Evolutionary conservation across 2,113 vertebrate species (phyloP).

Genomic region (Todiramphus saurophagus): DNA sequence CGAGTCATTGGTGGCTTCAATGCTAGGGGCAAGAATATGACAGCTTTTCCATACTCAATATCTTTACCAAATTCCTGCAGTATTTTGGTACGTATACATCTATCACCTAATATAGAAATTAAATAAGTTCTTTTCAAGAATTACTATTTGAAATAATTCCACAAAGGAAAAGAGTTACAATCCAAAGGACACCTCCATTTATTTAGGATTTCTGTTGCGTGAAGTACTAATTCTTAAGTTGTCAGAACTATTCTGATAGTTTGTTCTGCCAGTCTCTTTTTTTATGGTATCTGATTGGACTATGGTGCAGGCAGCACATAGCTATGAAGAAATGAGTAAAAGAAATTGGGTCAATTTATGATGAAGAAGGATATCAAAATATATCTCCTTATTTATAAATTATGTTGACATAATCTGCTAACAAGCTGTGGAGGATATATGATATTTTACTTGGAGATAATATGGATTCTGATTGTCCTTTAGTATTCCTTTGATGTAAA

Average conservation of each 20-base stretch:
- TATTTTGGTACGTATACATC: slow-evolving; percentile 81
- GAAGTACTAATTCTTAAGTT: background rate
- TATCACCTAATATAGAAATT: background rate
- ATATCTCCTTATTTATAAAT: background rate
- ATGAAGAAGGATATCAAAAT: background rate
- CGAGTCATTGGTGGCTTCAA: slow-evolving; percentile 72
- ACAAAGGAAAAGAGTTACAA: background rate
- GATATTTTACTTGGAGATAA: background rate
- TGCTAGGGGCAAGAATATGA: slow-evolving; percentile 74
- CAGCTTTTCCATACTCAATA: slow-evolving; percentile 80
- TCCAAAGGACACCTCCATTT: background rate
- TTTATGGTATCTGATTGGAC: background rate
- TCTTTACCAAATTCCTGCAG: slow-evolving; percentile 89
- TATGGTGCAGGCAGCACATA: background rate
- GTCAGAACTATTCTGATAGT: background rate
- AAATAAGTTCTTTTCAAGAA: background rate
- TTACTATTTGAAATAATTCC: background rate
- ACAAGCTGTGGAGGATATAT: rapidly evolving
- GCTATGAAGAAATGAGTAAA: background rate
- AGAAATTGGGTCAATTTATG: background rate
- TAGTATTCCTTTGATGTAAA: background rate
- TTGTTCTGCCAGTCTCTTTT: background rate
- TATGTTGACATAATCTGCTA: background rate
- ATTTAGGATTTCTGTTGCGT: background rate
- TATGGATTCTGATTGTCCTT: background rate